Evolutionary conservation across 2,797 vertebrate species (phyloP).

Genomic region (Pseudotriccus pelzelni): DNA sequence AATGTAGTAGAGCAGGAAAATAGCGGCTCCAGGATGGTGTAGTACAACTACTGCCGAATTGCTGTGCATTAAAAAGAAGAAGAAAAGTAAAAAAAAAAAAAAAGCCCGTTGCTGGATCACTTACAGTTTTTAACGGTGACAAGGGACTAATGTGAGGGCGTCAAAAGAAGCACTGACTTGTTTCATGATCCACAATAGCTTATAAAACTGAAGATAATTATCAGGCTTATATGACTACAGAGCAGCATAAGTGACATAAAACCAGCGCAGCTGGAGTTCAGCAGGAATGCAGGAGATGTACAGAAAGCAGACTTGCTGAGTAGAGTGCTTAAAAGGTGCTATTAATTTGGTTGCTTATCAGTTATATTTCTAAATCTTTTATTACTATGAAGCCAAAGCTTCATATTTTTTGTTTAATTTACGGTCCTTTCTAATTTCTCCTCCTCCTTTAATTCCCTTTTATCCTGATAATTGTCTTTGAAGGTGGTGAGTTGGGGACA

Average conservation of each 20-base stretch:
- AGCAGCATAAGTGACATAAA: not conserved
- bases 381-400: not conserved
- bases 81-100: not conserved
- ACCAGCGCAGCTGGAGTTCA: not conserved
- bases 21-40: not conserved
- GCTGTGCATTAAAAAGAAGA: not conserved
- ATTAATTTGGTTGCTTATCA: not conserved
- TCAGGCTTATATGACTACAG: not conserved
- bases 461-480: not conserved
- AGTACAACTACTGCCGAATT: not conserved
- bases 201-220: slow-evolving; percentile 7
- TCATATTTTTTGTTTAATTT: not conserved
- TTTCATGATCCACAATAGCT: not conserved
- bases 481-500: not conserved
- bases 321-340: not conserved
- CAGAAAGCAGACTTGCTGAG: not conserved
- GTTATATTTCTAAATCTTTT: not conserved
- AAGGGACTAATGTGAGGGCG: not conserved
- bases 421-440: not conserved
- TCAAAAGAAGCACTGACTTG: not conserved
- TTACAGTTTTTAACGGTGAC: not conserved
- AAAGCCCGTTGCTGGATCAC: not conserved
- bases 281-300: not conserved
- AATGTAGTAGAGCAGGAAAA: not conserved
- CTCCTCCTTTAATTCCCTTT: not conserved